A percentile compares a stretch with the other conserved stretches of the same genome.
Evolutionary conservation across 2,113 vertebrate species (phyloP).

Genomic region (Notechis scutatus): DNA sequence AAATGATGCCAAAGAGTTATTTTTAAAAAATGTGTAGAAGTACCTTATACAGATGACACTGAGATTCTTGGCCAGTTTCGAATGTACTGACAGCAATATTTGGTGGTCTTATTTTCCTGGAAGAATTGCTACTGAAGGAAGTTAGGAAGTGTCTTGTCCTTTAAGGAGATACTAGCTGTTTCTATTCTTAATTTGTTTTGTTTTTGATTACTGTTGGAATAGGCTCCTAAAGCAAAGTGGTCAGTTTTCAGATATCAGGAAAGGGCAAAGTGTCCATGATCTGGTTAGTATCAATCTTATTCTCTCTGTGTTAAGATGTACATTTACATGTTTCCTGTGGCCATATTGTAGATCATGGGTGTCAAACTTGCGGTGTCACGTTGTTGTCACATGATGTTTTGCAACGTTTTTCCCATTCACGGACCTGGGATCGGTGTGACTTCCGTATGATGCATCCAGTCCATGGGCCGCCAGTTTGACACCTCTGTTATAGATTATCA

Average conservation of each 20-base stretch:
- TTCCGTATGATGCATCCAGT: no score
- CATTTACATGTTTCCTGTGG: not conserved
- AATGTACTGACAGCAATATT: not conserved
- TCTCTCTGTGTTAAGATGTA: not conserved
- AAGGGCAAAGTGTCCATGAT: accelerated
- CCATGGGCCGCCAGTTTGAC: no score
- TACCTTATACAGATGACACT: not conserved
- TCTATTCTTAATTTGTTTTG: slow-evolving; percentile 33
- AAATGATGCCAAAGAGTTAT: not conserved
- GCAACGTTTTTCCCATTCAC: no score
- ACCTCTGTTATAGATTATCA: not conserved
- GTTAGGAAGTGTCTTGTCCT: not conserved
- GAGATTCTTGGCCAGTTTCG: not conserved
- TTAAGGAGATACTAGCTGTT: not conserved
- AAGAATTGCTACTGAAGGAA: not conserved
- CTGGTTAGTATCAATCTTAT: slow-evolving; percentile 29
- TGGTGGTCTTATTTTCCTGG: not conserved
- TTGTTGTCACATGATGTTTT: no score
- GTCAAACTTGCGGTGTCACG: no score
- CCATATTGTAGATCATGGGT: no score
- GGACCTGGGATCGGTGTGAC: no score
- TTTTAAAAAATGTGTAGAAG: not conserved
- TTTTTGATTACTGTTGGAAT: slow-evolving; percentile 41
- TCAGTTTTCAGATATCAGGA: not conserved
- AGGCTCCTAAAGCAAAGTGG: slow-evolving; percentile 18